Evolutionary conservation across 2,113 vertebrate species (phyloP), one percentile per base, ranked within the genome.

Genomic region (Tragelaphus imberbis): DNA sequence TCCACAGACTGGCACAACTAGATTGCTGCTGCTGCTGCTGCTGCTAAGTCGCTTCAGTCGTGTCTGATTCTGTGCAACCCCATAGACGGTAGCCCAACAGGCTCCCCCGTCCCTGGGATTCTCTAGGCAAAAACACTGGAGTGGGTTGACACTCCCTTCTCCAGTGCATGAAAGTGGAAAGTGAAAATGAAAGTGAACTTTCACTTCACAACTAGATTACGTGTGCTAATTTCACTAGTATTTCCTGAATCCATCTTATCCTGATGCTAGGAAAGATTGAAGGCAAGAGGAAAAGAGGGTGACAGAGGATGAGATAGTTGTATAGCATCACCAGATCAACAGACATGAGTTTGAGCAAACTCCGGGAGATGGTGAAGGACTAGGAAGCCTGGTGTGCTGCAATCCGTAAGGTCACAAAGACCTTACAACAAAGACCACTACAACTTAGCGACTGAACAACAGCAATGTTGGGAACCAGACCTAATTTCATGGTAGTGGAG

Each of bases 241-340:
- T 95, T 93, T 92, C 61, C 15, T 56, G 36, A 91, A 58, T 65
- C n/a, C 23, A 68, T 44, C 28, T 49, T 71, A 71, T 40, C 68
- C 68, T 71, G 68, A 71, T 40, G 68, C 68, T 40, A 21, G 68
- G 10, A 71, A 71, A 71, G 68, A 71, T 23, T 36, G 10, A 71
- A 71, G n/a, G n/a, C n/a, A 71, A 36, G 68, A 71, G 65, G 17
- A 36, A n/a, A 71, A 36, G 68, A 71, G 68, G 68, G 10, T 71
- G n/a, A 71, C 68, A 40, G n/a, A 71, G 68, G 68, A 40, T 71
- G 10, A 71, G 19, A 12, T 36, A 36, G 19, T 23, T 71, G 68
- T 6, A 23, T 23, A 40, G n/a, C 68, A 40, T 71, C 68, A 23
- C n/a, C n/a, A 71, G n/a, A 71, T 71, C 68, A 71, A 71, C 19